Evolutionary conservation across 2,888 invertebrate species (phyloP).

Genomic region (Nomada fucata): DNA sequence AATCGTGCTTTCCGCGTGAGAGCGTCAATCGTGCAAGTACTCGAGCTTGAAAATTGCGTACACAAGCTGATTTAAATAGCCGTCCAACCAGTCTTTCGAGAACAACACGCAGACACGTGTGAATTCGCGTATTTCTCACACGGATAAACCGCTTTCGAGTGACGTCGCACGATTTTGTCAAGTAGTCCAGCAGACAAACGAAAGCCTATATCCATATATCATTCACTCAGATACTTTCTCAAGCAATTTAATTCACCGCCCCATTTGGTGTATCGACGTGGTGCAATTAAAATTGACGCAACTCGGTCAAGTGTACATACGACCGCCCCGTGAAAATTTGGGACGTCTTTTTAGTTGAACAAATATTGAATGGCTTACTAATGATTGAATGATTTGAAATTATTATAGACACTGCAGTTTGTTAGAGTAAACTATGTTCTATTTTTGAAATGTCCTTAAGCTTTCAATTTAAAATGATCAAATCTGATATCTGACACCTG

Average conservation of each 20-base stretch:
- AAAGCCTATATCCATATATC: background rate
- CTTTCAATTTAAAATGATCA: too few relatives aligned
- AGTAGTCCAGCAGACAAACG: background rate
- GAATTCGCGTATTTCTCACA: slow-evolving; percentile 35
- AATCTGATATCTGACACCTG: too few relatives aligned
- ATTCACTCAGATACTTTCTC: slow-evolving; percentile 10
- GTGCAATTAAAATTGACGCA: background rate
- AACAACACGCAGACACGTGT: slow-evolving; percentile 14
- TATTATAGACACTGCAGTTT: too few relatives aligned
- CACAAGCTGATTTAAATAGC: slow-evolving; percentile 45
- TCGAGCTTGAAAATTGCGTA: slow-evolving; percentile 18
- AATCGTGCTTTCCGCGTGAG: slow-evolving; percentile 4
- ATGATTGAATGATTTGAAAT: too few relatives aligned
- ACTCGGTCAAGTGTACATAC: background rate
- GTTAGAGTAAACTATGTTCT: too few relatives aligned
- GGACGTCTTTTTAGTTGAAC: too few relatives aligned
- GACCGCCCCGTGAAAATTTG: too few relatives aligned
- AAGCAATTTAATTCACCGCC: background rate
- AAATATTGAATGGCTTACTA: too few relatives aligned
- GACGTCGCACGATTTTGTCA: slow-evolving; percentile 13
- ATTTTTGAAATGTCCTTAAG: too few relatives aligned
- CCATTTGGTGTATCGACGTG: background rate
- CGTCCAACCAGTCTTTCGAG: slow-evolving; percentile 44
- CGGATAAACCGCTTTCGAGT: slow-evolving; percentile 6
- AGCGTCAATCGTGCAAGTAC: slow-evolving; percentile 1